Base-by-base conservation (phyloP, 2,113 vertebrate genomes). In the Macrotis lagotis region DNA sequence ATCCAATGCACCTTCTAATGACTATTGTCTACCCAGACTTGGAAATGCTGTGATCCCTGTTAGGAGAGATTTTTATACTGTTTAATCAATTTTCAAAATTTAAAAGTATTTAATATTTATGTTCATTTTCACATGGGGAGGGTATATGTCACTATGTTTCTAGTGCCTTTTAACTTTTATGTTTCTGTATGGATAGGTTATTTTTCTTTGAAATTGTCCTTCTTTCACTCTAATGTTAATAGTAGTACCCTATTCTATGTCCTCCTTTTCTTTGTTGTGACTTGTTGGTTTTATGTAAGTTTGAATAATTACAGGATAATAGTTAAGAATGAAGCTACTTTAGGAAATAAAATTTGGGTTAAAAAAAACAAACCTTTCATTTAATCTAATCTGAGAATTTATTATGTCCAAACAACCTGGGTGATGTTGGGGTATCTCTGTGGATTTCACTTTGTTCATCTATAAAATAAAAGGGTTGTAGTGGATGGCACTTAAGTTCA, bases 291-390 rank as follows among this genome's bases (percentile, higher is more conserved):
- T 95, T 95, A 88, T 53, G 7, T 90, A 59, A 90, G 90, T 91
- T 0, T 96, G 53, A 83, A 48, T 96, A 96, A 96, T 97, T 93
- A 52, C 90, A 91, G 96, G 97, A 96, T 95, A 92, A 96, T 95
- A 93, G 94, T 89, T 96, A 96, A 97, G 83, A 93, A 92, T 93
- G 90, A 95, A 9, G 49, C 26, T 93, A 52, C 31, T 51, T 95
- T 50, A 10, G 89, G 31, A 91, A 22, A 49, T 94, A 94, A 95
- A 96, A 51, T 95, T 92, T 92, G 90, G 51, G 91, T 52, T 92
- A 92, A 2, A 96, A 94, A 96, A 37, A 52, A 7, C 19, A 51
- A 25, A 53, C 50, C 95, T 96, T 96, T 97, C 59, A 95, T 97
- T 89, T 96, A 66, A 90, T 93, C 9, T 92, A 91, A 97, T 93